phyloP scores from a whole-genome alignment of 2,888 invertebrate species.

The Sipunculus nudus region DNA sequence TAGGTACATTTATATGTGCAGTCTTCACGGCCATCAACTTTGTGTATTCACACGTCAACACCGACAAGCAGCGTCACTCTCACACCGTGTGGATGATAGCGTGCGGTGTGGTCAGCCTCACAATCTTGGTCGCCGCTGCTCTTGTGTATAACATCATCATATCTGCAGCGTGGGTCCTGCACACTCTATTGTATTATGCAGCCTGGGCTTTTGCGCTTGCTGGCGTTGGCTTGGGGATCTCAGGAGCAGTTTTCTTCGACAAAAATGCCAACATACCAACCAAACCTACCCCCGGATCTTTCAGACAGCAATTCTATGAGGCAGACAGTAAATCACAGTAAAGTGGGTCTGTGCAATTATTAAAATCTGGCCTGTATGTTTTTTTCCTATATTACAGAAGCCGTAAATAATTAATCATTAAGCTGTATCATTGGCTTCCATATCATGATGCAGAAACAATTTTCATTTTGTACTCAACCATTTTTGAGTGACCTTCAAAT shows the following conservation, averaged over 20 bases:
- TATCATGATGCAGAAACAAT: too few relatives aligned
- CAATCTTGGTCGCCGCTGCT: conserved; percentile 7
- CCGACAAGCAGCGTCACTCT: conserved; percentile 7
- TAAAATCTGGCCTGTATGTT: too few relatives aligned
- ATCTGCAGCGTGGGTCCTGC: conserved; percentile 12
- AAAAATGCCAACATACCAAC: too few relatives aligned
- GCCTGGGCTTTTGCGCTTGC: conserved; percentile 9
- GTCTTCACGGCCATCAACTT: conserved; percentile 18
- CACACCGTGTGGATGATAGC: conserved; percentile 23
- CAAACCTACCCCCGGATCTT: too few relatives aligned
- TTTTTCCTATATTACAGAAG: too few relatives aligned
- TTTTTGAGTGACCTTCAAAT: too few relatives aligned
- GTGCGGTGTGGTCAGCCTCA: conserved; percentile 17
- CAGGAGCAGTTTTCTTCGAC: conserved; percentile 27
- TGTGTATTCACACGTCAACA: conserved; percentile 12
- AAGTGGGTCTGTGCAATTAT: too few relatives aligned
- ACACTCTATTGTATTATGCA: conserved; percentile 17
- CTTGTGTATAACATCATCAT: conserved; percentile 20
- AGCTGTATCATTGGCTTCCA: too few relatives aligned
- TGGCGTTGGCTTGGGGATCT: conserved; percentile 18
- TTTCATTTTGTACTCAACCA: too few relatives aligned
- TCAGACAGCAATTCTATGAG: too few relatives aligned
- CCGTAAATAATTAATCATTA: too few relatives aligned
- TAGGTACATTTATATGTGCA: conserved; percentile 14
- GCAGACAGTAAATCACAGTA: too few relatives aligned